Percentiles rank a stretch among this genome's conserved stretches.
These are phyloP conservation scores for Drosophila yooni DNA, from an alignment of 2,888 invertebrate genomes.

Conservation along the genomic window DNA sequence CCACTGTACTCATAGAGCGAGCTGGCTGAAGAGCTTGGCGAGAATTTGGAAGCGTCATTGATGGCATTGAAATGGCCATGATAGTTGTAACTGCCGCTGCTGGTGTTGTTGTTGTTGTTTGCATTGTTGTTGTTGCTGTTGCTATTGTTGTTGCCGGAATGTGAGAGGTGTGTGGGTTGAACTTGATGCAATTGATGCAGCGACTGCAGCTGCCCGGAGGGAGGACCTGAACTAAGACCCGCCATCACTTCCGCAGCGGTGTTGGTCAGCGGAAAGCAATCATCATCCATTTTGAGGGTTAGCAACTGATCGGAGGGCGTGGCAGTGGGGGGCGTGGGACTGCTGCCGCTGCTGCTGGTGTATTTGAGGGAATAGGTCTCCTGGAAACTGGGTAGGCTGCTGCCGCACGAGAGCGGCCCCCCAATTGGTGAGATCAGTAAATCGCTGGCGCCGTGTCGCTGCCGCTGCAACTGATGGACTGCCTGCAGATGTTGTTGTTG, in stretches of 20 bases:
- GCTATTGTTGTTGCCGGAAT: conserved; percentile 29
- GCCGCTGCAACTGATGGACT: conserved; percentile 44
- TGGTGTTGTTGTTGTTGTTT: conserved; percentile 52
- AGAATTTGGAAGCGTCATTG: conserved; percentile 70
- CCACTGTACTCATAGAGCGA: conserved; percentile 84
- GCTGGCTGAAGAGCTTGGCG: conserved; percentile 79
- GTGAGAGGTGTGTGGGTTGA: conserved; percentile 48
- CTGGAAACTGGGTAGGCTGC: conserved; percentile 93
- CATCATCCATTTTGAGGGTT: conserved; percentile 94
- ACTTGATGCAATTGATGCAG: conserved; percentile 40
- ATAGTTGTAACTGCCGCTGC: conserved; percentile 75
- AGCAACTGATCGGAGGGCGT: conserved; percentile 83
- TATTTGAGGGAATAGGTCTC: conserved; percentile 94
- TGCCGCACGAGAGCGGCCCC: conserved; percentile 85
- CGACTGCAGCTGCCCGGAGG: conserved; percentile 63
- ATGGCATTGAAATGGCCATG: conserved; percentile 85
- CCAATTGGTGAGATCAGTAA: conserved; percentile 76
- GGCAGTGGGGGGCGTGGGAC: conserved; percentile 59
- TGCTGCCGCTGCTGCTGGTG: conserved; percentile 84
- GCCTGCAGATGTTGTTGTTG: conserved; percentile 67
- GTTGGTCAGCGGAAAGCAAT: conserved; percentile 89
- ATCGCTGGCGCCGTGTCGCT: conserved; percentile 50
- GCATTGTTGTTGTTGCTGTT: conserved; percentile 23
- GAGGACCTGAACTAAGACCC: conserved; percentile 53
- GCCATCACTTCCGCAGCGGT: conserved; percentile 69